A percentile compares a stretch with the other conserved stretches of the same genome.
phyloP scores from a whole-genome alignment of 2,888 invertebrate species.

The Sphecodes monilicornis region DNA sequence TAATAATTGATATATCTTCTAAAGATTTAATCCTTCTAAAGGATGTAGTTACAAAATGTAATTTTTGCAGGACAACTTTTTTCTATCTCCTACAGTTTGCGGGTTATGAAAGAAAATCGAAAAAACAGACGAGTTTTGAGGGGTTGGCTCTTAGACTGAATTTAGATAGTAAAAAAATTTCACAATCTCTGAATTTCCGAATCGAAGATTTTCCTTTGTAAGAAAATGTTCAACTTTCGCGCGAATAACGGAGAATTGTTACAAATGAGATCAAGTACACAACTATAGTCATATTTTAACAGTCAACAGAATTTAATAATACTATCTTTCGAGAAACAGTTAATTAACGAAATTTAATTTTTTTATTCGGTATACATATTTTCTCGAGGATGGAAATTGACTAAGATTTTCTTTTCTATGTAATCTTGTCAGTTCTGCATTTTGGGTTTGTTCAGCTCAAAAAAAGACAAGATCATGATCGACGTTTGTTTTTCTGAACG shows the following conservation, averaged over 20 bases:
- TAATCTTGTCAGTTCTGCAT: neutral
- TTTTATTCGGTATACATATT: neutral
- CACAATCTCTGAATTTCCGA: neutral
- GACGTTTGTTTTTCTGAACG: neutral
- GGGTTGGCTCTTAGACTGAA: neutral
- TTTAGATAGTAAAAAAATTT: neutral
- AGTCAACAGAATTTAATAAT: neutral
- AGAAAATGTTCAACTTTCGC: neutral
- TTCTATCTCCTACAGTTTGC: neutral
- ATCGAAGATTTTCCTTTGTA: neutral
- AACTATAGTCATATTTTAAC: neutral
- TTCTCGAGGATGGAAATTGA: neutral
- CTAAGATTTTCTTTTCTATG: neutral
- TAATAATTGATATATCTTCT: neutral
- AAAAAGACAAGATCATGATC: slow-evolving; percentile 2
- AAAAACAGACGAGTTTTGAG: neutral
- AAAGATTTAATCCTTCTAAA: neutral
- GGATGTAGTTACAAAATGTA: neutral
- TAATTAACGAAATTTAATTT: neutral
- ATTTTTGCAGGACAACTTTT: neutral
- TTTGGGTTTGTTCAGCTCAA: neutral
- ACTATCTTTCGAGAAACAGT: neutral
- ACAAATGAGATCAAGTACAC: neutral
- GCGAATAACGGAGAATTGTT: neutral
- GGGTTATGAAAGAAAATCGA: neutral